Percentiles rank a stretch among this genome's conserved stretches.
Evolutionary conservation across 2,888 invertebrate species (phyloP).

Genomic region (Adineta ricciae): DNA sequence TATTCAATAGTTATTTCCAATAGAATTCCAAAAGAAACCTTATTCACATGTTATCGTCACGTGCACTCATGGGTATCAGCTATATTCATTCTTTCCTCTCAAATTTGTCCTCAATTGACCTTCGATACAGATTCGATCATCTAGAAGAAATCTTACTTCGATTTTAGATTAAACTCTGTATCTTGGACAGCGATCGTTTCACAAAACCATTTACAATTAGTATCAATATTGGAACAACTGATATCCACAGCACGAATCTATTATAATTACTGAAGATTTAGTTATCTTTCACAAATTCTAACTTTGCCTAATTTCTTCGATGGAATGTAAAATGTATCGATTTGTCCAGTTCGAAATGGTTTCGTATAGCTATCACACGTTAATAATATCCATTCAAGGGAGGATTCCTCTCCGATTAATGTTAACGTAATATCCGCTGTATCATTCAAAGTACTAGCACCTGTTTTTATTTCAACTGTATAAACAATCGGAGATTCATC

Average conservation of each 20-base stretch:
- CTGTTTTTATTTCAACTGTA: neutral
- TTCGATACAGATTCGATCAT: neutral
- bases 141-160: neutral
- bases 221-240: neutral
- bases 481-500: neutral
- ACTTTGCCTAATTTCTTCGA: slow-evolving; percentile 1
- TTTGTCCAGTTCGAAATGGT: neutral
- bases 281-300: neutral
- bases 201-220: slow-evolving; percentile 4
- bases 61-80: too few species aligned
- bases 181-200: neutral
- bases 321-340: slow-evolving; percentile 12
- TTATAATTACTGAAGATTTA: neutral
- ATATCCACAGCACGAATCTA: slow-evolving; percentile 17
- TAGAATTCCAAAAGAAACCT: too few species aligned
- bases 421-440: neutral
- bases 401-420: neutral
- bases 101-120: too few species aligned
- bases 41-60: too few species aligned
- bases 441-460: neutral
- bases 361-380: neutral
- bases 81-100: too few species aligned
- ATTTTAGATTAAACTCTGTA: neutral
- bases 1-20: too few species aligned
- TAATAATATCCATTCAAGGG: neutral